These are phyloP conservation scores for Crenuchus spilurus DNA, from an alignment of 2,797 vertebrate genomes.

Conservation along the genomic window DNA sequence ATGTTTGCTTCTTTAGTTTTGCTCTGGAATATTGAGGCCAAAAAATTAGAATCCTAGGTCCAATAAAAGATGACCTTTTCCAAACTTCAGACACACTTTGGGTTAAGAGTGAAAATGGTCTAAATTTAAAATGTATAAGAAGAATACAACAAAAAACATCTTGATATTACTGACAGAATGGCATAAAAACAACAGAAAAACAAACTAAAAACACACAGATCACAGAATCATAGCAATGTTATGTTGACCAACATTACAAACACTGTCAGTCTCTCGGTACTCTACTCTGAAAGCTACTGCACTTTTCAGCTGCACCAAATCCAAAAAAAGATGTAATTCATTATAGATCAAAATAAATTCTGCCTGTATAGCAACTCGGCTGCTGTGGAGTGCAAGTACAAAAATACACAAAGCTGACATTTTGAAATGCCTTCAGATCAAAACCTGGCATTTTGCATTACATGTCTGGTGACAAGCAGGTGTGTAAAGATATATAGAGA, in stretches of 20 bases:
- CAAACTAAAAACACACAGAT: no score
- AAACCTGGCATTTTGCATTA: conserved; percentile 4
- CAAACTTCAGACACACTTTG: no score
- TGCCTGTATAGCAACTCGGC: neutral
- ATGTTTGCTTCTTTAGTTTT: no score
- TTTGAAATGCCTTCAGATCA: conserved; percentile 9
- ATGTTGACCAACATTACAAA: neutral
- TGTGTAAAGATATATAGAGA: neutral
- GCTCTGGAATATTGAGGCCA: no score
- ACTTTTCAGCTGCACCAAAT: neutral
- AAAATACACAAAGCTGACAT: conserved; percentile 19
- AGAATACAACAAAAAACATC: no score
- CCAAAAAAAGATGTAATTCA: neutral
- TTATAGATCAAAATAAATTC: conserved; percentile 6
- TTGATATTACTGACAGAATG: no score
- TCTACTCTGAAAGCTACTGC: neutral
- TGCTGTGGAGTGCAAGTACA: neutral
- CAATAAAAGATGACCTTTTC: no score
- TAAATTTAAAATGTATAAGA: no score
- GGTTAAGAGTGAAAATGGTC: no score
- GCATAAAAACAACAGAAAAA: no score
- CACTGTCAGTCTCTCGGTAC: neutral
- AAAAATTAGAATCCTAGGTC: no score
- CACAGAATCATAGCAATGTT: no score
- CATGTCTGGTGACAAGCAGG: neutral